Base-by-base conservation (phyloP, 2,888 invertebrate genomes). In the Heteropelma amictum region DNA sequence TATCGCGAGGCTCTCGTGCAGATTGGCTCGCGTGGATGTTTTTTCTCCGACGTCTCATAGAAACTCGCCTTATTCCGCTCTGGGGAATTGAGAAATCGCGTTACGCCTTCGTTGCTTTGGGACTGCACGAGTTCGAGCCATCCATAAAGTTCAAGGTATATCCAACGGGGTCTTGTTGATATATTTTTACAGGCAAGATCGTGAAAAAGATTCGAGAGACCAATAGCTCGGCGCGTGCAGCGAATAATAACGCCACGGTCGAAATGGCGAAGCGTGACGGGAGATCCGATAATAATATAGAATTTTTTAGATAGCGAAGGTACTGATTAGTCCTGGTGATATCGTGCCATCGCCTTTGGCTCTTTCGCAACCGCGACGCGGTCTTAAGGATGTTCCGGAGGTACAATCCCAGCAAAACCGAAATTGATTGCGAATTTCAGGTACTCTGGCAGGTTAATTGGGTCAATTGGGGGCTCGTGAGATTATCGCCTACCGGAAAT, bases 221-320 rank as follows among this genome's bases (percentile, higher is more conserved):
- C 45, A 23, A 38, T 45, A 38, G 19, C 30, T n/a, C n/a, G n/a
- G n/a, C n/a, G n/a, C n/a, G 8, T 12, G 38, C 35, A 47, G 65
- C 26, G 51, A 60, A 54, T 47, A 53, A 65, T 53, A 65, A 53
- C 30, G 30, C 65, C 12, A 60, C 54, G 47, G 45, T 45, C 47
- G 35, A 60, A 58, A 47, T n/a, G n/a, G n/a, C n/a, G 65, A 60
- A 65, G 35, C 64, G 53, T 74, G 67, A 68, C 53, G 58, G 26
- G 60, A 45, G 69, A 70, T 74, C 58, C 56, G 54, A 64, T 71
- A 49, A 69, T 60, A 53, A 70, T 70, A 60, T 64, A 70, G n/a
- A n/a, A n/a, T n/a, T 23, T 51, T 47, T 60, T 70, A 26, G 60
- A 61, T 53, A 4, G 10, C 38, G 10, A n/a, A 33, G 33, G 54